Percentiles rank a stretch among this genome's conserved stretches.
phyloP scores from a whole-genome alignment of 1,140 invertebrate genomes.

The Ostrea denselamellosa region DNA sequence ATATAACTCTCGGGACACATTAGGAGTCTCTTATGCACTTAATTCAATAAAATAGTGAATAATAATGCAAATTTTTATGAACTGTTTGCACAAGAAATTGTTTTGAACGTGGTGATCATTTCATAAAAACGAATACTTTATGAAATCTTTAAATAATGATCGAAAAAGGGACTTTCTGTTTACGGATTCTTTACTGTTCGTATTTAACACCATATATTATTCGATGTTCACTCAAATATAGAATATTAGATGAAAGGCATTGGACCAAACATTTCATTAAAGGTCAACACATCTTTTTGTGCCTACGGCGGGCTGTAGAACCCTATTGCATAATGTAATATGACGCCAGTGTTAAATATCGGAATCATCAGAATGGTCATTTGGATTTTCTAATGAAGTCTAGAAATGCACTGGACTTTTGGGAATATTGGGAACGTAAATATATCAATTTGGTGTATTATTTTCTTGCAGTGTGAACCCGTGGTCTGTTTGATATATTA shows the following conservation, averaged over 20 bases:
- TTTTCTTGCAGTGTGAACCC: background rate
- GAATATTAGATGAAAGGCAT: background rate
- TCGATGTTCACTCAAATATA: background rate
- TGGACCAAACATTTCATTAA: slow-evolving; percentile 2
- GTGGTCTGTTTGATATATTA: background rate
- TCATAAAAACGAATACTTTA: too few species aligned
- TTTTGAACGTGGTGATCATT: background rate
- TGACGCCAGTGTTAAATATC: background rate
- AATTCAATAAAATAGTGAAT: background rate
- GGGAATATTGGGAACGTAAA: background rate
- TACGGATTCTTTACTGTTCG: too few species aligned
- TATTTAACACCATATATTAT: too few species aligned
- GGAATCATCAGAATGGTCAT: background rate
- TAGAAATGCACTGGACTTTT: background rate
- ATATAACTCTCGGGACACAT: background rate
- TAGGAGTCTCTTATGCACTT: background rate
- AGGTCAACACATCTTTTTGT: background rate
- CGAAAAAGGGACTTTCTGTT: too few species aligned
- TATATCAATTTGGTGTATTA: background rate
- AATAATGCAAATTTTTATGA: background rate
- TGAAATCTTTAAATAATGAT: too few species aligned
- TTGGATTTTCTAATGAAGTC: slow-evolving; percentile 13
- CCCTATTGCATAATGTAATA: background rate
- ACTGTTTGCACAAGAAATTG: background rate
- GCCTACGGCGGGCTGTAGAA: background rate